A percentile compares a stretch with the other conserved stretches of the same genome.
Evolutionary conservation across 2,113 vertebrate genomes (phyloP).

Genomic region (Pluvianellus socialis): DNA sequence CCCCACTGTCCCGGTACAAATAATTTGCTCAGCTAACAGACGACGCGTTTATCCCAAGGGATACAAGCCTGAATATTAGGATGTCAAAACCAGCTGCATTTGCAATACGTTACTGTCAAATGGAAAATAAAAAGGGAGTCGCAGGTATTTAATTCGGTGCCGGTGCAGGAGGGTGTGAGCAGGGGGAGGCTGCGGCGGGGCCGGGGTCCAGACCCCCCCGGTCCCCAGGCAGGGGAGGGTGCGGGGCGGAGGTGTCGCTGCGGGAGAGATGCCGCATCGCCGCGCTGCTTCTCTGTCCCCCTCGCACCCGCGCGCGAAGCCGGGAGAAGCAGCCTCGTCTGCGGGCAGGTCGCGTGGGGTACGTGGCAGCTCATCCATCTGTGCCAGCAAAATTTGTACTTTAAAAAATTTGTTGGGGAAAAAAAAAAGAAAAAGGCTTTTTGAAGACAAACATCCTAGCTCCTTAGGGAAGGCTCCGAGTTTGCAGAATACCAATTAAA

Average conservation of each 20-base stretch:
- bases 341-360: not conserved
- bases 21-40: slow-evolving; percentile 51
- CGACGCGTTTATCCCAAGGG: slow-evolving; percentile 68
- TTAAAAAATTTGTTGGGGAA: not conserved
- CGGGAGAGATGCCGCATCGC: not conserved
- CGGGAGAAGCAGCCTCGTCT: not conserved
- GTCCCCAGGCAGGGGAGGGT: not conserved
- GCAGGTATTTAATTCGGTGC: slow-evolving; percentile 73
- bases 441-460: slow-evolving; percentile 42
- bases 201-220: accelerated
- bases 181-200: not conserved
- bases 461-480: slow-evolving; percentile 17
- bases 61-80: slow-evolving; percentile 70
- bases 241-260: accelerated
- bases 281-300: not conserved
- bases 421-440: not conserved
- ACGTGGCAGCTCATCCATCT: not conserved
- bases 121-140: slow-evolving; percentile 72
- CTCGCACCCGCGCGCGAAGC: accelerated
- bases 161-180: not conserved
- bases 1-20: slow-evolving; percentile 33
- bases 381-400: not conserved
- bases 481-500: slow-evolving; percentile 54
- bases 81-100: slow-evolving; percentile 70
- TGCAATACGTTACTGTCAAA: slow-evolving; percentile 72